These are phyloP conservation scores for Neotoma lepida DNA, from an alignment of 2,113 vertebrate genomes.

Conservation along the genomic window DNA sequence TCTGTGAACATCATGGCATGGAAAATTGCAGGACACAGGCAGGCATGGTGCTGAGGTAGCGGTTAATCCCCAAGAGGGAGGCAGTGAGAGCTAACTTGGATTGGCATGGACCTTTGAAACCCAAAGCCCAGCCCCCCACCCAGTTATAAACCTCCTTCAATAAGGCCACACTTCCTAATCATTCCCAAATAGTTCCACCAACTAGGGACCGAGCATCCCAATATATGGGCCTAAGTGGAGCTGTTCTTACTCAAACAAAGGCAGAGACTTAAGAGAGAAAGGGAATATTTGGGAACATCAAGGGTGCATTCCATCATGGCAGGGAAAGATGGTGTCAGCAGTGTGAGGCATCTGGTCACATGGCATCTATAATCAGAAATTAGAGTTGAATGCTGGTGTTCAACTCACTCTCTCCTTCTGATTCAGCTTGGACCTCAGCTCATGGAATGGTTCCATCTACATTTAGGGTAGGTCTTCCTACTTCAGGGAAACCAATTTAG, in stretches of 20 bases:
- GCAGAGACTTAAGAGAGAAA: background rate
- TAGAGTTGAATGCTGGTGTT: background rate
- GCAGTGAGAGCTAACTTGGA: background rate
- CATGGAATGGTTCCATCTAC: background rate
- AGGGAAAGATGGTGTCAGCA: background rate
- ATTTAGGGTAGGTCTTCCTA: background rate
- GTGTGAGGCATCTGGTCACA: background rate
- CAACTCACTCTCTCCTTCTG: background rate
- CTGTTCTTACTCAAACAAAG: background rate
- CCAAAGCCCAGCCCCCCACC: background rate
- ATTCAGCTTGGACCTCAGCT: background rate
- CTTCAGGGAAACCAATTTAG: background rate
- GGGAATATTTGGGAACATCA: background rate
- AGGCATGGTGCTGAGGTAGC: background rate
- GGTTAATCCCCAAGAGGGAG: too few relatives aligned
- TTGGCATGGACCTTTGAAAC: background rate
- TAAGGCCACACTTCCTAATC: background rate
- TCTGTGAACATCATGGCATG: background rate
- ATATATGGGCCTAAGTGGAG: background rate
- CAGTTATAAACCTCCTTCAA: background rate
- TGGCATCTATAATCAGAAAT: background rate
- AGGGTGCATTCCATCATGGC: background rate
- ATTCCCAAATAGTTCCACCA: background rate
- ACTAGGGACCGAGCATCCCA: background rate
- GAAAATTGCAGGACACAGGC: background rate